These are phyloP conservation scores for Drosophila diplacantha DNA, from an alignment of 2,888 invertebrate genomes.

Conservation along the genomic window DNA sequence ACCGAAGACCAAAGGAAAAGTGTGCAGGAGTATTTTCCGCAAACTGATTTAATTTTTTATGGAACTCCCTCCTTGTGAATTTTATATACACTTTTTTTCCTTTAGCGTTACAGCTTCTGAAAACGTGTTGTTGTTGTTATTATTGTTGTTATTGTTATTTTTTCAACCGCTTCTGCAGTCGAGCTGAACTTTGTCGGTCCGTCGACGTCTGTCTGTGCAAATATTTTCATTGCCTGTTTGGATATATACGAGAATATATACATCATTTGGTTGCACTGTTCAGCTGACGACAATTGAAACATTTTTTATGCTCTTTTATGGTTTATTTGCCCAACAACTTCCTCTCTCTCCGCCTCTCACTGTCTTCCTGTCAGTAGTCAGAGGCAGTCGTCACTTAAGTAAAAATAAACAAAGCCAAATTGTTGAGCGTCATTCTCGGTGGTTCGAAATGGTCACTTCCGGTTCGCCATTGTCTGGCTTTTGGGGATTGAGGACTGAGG, in stretches of 20 bases:
- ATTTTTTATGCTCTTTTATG: conserved; percentile 70
- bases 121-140: conserved; percentile 16
- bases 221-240: conserved; percentile 49
- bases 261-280: conserved; percentile 53
- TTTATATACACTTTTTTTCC: conserved; percentile 45
- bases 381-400: conserved; percentile 56
- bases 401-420: conserved; percentile 58
- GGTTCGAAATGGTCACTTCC: conserved; percentile 37
- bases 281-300: conserved; percentile 64
- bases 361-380: conserved; percentile 1
- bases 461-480: conserved; percentile 12
- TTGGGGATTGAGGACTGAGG: background rate
- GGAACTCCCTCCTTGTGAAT: conserved; percentile 54
- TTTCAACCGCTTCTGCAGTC: conserved; percentile 60
- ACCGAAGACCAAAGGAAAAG: conserved; percentile 48
- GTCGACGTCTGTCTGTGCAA: conserved; percentile 39
- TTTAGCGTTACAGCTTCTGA: conserved; percentile 17
- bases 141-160: conserved; percentile 42
- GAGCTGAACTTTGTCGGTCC: conserved; percentile 12
- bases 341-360: background rate
- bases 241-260: conserved; percentile 28
- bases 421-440: conserved; percentile 10
- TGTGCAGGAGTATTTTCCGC: conserved; percentile 63
- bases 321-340: conserved; percentile 54
- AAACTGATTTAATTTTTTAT: conserved; percentile 72